A percentile compares a stretch with the other conserved stretches of the same genome.
These are phyloP conservation scores for Dendroctonus valens DNA, from an alignment of 1,140 invertebrate genomes.

Conservation along the genomic window DNA sequence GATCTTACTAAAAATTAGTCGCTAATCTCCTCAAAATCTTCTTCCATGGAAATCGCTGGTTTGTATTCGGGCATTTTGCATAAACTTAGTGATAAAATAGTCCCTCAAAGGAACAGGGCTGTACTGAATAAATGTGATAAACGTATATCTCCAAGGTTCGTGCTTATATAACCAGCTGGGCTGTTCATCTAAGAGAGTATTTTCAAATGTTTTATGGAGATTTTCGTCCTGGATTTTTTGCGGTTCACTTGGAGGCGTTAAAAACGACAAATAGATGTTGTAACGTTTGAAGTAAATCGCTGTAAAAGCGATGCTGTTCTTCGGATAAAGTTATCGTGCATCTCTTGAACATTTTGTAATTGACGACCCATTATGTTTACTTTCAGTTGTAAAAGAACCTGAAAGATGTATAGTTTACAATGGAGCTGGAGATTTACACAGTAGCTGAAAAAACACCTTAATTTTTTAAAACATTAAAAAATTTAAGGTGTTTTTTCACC, in stretches of 20 bases:
- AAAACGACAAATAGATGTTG: conserved; percentile 54
- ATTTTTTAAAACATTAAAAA: too few species aligned
- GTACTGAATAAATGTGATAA: conserved; percentile 58
- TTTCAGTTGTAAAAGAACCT: conserved; percentile 58
- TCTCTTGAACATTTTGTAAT: conserved; percentile 53
- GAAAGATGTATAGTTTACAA: neutral
- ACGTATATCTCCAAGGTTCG: conserved; percentile 52
- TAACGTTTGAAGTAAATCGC: conserved; percentile 58
- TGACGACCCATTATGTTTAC: conserved; percentile 59
- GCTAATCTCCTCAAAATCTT: too few species aligned
- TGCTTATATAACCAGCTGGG: conserved; percentile 58
- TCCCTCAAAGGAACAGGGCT: conserved; percentile 55
- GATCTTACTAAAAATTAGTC: too few species aligned
- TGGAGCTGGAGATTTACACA: too few species aligned
- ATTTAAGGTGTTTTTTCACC: too few species aligned
- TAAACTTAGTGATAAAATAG: conserved; percentile 56
- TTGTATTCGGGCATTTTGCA: conserved; percentile 53
- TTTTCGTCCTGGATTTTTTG: conserved; percentile 51
- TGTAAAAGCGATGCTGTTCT: conserved; percentile 57
- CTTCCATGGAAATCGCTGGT: too few species aligned
- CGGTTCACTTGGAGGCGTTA: conserved; percentile 47
- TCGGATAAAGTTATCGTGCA: conserved; percentile 54
- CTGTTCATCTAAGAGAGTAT: conserved; percentile 53
- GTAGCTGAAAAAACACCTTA: too few species aligned
- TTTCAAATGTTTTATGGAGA: conserved; percentile 56